A percentile compares a stretch with the other conserved stretches of the same genome.
Conservation (phyloP, 35 echinoderm and acorn worm genomes). For the Holothuria glaberrima region DNA sequence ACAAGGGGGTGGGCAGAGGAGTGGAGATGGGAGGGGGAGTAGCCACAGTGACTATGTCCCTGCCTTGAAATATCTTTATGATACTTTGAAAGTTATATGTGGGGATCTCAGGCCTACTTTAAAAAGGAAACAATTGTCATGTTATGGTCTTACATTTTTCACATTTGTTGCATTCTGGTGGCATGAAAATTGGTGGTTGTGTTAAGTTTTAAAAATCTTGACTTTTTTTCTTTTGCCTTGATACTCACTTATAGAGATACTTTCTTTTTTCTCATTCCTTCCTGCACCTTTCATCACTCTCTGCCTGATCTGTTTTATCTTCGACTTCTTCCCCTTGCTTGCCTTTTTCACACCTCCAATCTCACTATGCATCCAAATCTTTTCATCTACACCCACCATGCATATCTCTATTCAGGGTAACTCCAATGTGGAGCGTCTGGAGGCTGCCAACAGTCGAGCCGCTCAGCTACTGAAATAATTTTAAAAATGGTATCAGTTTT, state of each 20-base stretch:
- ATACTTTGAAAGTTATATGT: too few relatives aligned
- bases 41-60: too few relatives aligned
- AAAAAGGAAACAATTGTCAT: too few relatives aligned
- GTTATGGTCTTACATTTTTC: too few relatives aligned
- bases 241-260: background rate
- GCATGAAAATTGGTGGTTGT: too few relatives aligned
- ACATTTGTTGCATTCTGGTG: too few relatives aligned
- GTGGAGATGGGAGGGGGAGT: too few relatives aligned
- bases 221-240: conserved; percentile 13
- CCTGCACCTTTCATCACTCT: background rate
- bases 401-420: conserved; percentile 60
- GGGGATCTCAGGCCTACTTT: too few relatives aligned
- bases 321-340: background rate
- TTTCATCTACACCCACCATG: background rate
- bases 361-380: background rate
- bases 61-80: too few relatives aligned
- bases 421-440: conserved; percentile 82
- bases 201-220: background rate
- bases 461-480: conserved; percentile 80
- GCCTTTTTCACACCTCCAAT: background rate
- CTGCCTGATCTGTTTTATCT: background rate
- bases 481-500: too few relatives aligned
- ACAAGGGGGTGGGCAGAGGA: too few relatives aligned
- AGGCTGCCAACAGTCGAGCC: conserved; percentile 80
- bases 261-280: background rate